These are phyloP conservation scores for Dendrolimus punctatus DNA, from an alignment of 1,140 invertebrate genomes.

Conservation along the genomic window DNA sequence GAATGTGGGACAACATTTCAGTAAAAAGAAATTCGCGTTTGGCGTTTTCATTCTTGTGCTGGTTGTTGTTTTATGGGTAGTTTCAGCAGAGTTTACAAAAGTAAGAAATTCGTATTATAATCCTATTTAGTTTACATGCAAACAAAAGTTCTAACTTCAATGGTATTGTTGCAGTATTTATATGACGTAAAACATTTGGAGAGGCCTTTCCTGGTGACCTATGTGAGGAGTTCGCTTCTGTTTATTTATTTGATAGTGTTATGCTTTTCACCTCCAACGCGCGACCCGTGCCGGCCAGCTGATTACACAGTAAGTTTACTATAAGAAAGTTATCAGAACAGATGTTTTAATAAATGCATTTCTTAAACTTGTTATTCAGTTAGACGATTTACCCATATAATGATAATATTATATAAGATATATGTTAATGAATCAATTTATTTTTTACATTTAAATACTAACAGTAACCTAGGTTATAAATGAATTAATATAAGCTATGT, in stretches of 20 bases:
- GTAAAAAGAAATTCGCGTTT: conserved; percentile 55
- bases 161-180: conserved; percentile 49
- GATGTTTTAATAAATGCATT: too few relatives aligned
- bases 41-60: conserved; percentile 58
- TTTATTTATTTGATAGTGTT: conserved; percentile 59
- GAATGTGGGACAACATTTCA: conserved; percentile 43
- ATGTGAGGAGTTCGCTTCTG: conserved; percentile 57
- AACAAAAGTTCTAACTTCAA: background rate
- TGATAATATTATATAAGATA: too few relatives aligned
- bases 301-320: conserved; percentile 61
- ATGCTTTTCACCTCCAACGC: conserved; percentile 58
- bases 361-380: too few relatives aligned
- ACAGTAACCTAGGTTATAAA: too few relatives aligned
- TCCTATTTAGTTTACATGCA: too few relatives aligned
- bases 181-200: conserved; percentile 57
- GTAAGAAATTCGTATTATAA: conserved; percentile 21
- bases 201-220: conserved; percentile 56
- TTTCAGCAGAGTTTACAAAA: conserved; percentile 61
- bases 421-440: too few relatives aligned
- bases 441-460: too few relatives aligned
- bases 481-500: too few relatives aligned
- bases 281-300: conserved; percentile 54
- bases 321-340: background rate
- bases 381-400: too few relatives aligned
- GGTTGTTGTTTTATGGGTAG: conserved; percentile 59